Evolutionary conservation across 2,797 vertebrate genomes (phyloP).

Genomic region (Anguilla anguilla): DNA sequence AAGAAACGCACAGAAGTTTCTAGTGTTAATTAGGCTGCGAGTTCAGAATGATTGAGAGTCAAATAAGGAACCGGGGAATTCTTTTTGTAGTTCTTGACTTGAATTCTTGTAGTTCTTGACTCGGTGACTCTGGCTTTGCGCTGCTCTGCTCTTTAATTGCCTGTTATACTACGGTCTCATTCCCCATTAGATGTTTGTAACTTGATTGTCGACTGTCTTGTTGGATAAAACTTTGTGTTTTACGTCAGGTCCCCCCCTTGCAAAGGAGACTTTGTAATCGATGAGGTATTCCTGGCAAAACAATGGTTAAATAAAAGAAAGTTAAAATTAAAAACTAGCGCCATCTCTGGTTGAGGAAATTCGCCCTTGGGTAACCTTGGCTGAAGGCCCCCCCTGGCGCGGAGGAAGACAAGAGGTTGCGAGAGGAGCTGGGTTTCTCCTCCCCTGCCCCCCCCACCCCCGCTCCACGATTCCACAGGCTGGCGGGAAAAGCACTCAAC

Average conservation of each 20-base stretch:
- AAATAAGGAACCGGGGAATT: not conserved
- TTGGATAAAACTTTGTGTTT: no score
- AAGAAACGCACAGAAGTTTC: not conserved
- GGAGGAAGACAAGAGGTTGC: no score
- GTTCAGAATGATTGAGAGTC: not conserved
- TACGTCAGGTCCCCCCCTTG: no score
- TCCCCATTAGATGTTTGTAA: no score
- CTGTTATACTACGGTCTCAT: no score
- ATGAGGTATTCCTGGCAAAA: no score
- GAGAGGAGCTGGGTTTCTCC: not conserved
- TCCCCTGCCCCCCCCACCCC: not conserved
- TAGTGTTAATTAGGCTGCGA: not conserved
- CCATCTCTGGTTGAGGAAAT: conserved; percentile 3
- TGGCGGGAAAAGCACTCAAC: conserved; percentile 55
- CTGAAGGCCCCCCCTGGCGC: conserved; percentile 19
- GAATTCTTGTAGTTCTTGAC: no score
- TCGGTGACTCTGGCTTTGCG: no score
- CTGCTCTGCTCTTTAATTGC: no score
- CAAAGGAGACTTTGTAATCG: no score
- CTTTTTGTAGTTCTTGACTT: not conserved
- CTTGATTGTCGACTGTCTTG: no score
- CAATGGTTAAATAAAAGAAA: no score
- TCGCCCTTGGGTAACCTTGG: conserved; percentile 29
- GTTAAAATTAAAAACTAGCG: not conserved
- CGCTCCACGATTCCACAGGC: conserved; percentile 34